These are phyloP conservation scores for Petrocephalus schoutedeni DNA, from an alignment of 2,797 vertebrate genomes.

Conservation along the genomic window DNA sequence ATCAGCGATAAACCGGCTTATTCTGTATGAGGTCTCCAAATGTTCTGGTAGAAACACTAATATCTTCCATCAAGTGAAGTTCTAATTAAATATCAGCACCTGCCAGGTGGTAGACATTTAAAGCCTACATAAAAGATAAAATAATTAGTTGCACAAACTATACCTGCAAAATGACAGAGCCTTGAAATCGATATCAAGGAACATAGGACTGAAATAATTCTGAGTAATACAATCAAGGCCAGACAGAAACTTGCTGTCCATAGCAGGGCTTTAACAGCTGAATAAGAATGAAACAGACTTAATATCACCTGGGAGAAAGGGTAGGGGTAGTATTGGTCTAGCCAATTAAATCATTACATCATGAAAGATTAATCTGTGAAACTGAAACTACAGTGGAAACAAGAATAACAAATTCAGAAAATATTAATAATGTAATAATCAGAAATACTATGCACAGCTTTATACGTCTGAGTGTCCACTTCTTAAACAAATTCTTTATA, in stretches of 20 bases:
- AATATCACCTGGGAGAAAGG: not conserved
- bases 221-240: not conserved
- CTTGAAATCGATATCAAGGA: not conserved
- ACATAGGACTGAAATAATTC: not conserved
- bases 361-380: constrained; percentile 2
- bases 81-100: not conserved
- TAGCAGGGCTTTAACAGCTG: not conserved
- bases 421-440: not conserved
- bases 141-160: not conserved
- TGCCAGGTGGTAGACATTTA: not conserved
- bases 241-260: not conserved
- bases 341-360: not conserved
- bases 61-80: not conserved
- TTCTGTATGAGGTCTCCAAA: not conserved
- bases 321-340: not conserved
- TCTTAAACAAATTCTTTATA: not conserved
- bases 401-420: not conserved
- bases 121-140: not conserved
- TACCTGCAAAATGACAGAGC: not conserved
- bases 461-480: not conserved
- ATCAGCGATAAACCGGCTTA: not conserved
- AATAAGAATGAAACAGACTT: not conserved
- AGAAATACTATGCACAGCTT: not conserved
- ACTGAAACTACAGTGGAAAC: not conserved
- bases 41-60: not conserved